A percentile compares a stretch with the other conserved stretches of the same genome.
Conservation (phyloP, 1,140 invertebrate species). For the Archivesica marissinica region DNA sequence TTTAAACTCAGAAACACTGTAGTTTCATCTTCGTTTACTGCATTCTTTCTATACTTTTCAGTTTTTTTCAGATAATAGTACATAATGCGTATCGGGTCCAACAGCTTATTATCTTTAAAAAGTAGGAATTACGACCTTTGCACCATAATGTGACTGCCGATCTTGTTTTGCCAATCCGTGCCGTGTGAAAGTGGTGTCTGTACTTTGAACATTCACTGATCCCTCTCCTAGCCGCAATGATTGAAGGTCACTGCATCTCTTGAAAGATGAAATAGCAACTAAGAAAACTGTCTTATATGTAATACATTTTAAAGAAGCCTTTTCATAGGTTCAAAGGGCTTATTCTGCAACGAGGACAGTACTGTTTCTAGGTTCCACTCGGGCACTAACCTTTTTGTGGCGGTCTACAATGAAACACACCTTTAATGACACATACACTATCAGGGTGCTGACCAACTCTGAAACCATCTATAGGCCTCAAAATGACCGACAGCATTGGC, state of each 20-base stretch:
- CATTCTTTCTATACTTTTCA: not conserved
- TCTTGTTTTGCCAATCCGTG: constrained; percentile 9
- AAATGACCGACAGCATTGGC: constrained; percentile 53
- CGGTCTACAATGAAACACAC: constrained; percentile 46
- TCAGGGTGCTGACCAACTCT: constrained; percentile 49
- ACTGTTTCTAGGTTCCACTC: not conserved
- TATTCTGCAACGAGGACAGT: not conserved
- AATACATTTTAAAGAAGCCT: constrained; percentile 8
- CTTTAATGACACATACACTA: constrained; percentile 42
- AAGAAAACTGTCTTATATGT: constrained; percentile 22
- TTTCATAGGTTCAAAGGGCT: constrained; percentile 27
- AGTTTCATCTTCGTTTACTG: not conserved
- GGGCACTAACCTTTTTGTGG: not conserved
- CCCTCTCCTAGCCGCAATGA: constrained; percentile 10
- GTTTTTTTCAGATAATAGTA: constrained; percentile 22
- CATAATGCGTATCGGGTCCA: constrained; percentile 8
- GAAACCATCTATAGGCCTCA: constrained; percentile 34
- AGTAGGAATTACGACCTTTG: not conserved
- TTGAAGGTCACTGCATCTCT: constrained; percentile 12
- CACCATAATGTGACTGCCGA: not conserved
- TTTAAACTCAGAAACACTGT: not conserved
- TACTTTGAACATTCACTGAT: not conserved
- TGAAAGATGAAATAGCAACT: constrained; percentile 5
- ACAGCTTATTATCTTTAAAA: not conserved
- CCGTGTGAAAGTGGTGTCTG: not conserved